These are phyloP conservation scores for cat (Felis catus) DNA, from an alignment of 2,113 vertebrate species.

Conservation along the genomic window DNA sequence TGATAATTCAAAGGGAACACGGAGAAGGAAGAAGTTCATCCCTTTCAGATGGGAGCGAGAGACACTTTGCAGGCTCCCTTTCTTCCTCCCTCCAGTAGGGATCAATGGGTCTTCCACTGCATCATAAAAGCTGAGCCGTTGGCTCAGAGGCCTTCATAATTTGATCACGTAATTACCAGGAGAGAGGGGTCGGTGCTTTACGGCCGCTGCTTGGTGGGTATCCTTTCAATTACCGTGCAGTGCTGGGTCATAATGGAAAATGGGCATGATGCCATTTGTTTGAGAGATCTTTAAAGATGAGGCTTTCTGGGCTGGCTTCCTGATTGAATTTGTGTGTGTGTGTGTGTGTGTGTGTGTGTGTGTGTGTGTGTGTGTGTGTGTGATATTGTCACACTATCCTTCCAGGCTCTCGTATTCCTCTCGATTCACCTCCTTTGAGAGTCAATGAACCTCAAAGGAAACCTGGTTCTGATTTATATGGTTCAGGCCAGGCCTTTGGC, in stretches of 20 bases:
- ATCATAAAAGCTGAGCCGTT: neutral
- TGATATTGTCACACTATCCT: neutral
- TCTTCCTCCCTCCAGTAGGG: neutral
- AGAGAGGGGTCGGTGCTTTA: neutral
- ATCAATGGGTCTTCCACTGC: neutral
- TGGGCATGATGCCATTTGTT: neutral
- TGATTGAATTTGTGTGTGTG: neutral
- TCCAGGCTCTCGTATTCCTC: neutral
- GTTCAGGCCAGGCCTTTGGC: neutral
- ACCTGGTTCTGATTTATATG: neutral
- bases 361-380: neutral
- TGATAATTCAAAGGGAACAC: neutral
- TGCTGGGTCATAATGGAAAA: neutral
- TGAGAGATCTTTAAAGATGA: neutral
- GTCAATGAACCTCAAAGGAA: neutral
- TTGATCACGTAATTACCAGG: neutral
- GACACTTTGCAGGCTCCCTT: neutral
- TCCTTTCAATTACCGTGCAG: neutral
- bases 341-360: neutral
- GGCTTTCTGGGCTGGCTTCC: neutral
- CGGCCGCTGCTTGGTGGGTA: neutral
- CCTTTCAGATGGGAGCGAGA: neutral
- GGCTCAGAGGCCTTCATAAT: slow-evolving; percentile 3
- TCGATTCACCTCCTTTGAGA: slow-evolving; percentile 19
- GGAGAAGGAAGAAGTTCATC: neutral